Percentiles rank a stretch among this genome's conserved stretches.
Evolutionary conservation across 1,140 invertebrate genomes (phyloP).

Genomic region (Drosophila sp.): DNA sequence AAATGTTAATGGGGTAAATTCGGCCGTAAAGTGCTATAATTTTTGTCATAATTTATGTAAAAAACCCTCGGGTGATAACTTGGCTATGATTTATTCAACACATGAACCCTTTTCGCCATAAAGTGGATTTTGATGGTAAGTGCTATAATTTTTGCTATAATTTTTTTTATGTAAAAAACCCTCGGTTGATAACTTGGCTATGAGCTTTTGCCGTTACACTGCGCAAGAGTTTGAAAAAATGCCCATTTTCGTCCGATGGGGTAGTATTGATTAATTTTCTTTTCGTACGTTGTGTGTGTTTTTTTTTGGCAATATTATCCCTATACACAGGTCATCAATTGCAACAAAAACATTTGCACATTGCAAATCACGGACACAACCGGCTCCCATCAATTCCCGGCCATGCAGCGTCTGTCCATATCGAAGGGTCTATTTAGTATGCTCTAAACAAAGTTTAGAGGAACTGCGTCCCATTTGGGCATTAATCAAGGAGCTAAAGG

Average conservation of each 20-base stretch:
- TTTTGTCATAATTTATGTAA: too few relatives aligned
- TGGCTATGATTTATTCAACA: too few relatives aligned
- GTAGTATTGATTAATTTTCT: too few relatives aligned
- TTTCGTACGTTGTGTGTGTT: not conserved
- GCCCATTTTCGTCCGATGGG: conserved; percentile 25
- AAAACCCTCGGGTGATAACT: too few relatives aligned
- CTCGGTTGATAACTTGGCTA: conserved; percentile 32
- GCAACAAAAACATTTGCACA: conserved; percentile 99
- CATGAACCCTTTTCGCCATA: too few relatives aligned
- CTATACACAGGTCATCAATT: conserved; percentile 91
- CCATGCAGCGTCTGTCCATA: conserved; percentile 99
- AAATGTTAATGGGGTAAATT: too few relatives aligned
- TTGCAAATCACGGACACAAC: conserved; percentile 99
- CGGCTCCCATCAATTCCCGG: conserved; percentile 99
- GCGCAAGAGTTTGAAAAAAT: conserved; percentile 30
- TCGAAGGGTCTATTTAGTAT: conserved; percentile 98
- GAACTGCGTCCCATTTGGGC: conserved; percentile 98
- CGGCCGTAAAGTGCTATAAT: too few relatives aligned
- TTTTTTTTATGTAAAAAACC: too few relatives aligned
- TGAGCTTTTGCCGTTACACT: conserved; percentile 28
- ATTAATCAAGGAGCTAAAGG: conserved; percentile 87
- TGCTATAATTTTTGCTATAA: too few relatives aligned
- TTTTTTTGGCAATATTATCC: not conserved
- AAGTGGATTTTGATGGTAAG: too few relatives aligned
- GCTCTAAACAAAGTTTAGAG: conserved; percentile 96